These are phyloP conservation scores for Saccostrea cuccullata DNA, from an alignment of 1,140 invertebrate genomes.

Conservation along the genomic window DNA sequence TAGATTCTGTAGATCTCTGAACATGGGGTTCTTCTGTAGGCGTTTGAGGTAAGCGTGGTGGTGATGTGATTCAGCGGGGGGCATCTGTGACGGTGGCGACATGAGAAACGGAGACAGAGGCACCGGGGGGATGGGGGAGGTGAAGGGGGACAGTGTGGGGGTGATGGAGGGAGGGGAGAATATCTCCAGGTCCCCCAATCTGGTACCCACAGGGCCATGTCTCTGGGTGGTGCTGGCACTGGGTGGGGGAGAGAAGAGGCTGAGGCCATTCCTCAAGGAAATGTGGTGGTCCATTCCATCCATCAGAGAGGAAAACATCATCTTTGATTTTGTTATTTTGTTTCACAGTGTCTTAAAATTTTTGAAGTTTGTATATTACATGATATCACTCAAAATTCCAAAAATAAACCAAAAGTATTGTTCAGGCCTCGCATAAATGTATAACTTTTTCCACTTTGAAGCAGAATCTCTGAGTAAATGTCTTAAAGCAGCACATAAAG, in stretches of 20 bases:
- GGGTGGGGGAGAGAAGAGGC: background rate
- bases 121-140: background rate
- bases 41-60: constrained; percentile 48
- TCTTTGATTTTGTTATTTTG: background rate
- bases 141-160: background rate
- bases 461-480: no score
- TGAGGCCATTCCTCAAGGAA: background rate
- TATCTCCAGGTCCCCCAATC: background rate
- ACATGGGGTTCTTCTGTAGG: constrained; percentile 59
- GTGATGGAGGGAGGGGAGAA: constrained; percentile 4
- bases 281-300: background rate
- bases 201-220: background rate
- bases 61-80: background rate
- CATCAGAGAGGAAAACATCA: background rate
- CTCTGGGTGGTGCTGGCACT: background rate
- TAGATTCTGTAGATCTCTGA: constrained; percentile 57
- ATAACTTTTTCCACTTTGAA: background rate
- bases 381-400: constrained; percentile 12
- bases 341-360: background rate
- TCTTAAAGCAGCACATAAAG: no score
- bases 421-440: background rate
- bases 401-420: background rate
- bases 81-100: background rate
- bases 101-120: background rate
- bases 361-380: background rate